A percentile compares a stretch with the other conserved stretches of the same genome.
These are phyloP conservation scores for Penaeus monodon DNA, from an alignment of 2,888 invertebrate species.

Conservation along the genomic window DNA sequence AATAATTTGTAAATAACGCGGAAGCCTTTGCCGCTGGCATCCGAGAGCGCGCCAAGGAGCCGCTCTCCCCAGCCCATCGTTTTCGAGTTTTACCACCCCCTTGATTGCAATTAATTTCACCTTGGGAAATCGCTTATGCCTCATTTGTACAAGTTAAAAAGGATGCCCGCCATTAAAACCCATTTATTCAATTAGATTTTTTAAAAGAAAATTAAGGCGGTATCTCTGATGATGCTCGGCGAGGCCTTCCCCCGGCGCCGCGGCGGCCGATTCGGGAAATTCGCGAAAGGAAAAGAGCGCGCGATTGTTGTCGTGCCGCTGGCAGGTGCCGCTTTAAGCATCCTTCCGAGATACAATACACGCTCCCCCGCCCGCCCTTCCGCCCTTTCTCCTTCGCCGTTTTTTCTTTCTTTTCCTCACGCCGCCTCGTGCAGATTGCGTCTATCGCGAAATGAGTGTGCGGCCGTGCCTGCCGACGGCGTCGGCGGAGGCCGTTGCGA, in stretches of 20 bases:
- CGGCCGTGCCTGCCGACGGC: conserved; percentile 2
- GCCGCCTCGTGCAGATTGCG: not conserved
- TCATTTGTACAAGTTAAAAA: conserved; percentile 50
- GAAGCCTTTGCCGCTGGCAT: conserved; percentile 9
- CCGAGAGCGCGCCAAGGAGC: conserved; percentile 30
- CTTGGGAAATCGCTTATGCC: conserved; percentile 54
- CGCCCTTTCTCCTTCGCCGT: no score
- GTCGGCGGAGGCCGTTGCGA: not conserved
- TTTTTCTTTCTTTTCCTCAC: not conserved
- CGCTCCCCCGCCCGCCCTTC: not conserved
- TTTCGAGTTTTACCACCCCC: conserved; percentile 47
- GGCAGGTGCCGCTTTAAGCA: no score
- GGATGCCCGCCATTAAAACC: conserved; percentile 56
- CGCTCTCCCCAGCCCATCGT: conserved; percentile 37
- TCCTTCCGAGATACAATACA: not conserved
- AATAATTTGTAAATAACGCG: conserved; percentile 6
- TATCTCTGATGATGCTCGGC: conserved; percentile 20
- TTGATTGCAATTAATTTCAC: conserved; percentile 49
- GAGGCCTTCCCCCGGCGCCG: not conserved
- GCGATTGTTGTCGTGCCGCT: not conserved
- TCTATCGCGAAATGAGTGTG: not conserved
- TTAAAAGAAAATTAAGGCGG: conserved; percentile 41
- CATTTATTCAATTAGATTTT: conserved; percentile 63
- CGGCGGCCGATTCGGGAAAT: not conserved
- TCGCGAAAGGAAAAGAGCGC: not conserved